phyloP scores from a whole-genome alignment of 2,113 vertebrate genomes.

The Acrocephalus kingi region DNA sequence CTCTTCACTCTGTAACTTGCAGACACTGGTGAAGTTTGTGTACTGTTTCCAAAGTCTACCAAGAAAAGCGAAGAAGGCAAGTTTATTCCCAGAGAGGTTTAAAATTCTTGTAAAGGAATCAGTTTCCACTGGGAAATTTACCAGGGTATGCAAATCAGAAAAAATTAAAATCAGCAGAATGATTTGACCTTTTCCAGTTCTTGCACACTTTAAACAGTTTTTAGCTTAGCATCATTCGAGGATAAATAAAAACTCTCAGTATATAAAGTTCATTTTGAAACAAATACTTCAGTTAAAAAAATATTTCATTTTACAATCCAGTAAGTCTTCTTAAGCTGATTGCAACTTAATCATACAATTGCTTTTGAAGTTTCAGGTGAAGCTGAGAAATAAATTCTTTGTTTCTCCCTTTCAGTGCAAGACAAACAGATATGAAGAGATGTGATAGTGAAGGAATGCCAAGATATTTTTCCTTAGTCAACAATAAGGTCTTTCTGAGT shows the following conservation, averaged over 20 bases:
- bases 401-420: background rate
- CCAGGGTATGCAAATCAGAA: background rate
- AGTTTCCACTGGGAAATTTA: background rate
- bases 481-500: slow-evolving; percentile 41
- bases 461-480: slow-evolving; percentile 5
- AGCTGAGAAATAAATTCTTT: slow-evolving; percentile 35
- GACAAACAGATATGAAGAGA: slow-evolving; percentile 22
- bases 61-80: background rate
- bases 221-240: background rate
- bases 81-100: background rate
- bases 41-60: background rate
- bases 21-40: background rate
- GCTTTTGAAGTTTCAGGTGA: slow-evolving; percentile 32
- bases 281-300: background rate
- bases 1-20: background rate
- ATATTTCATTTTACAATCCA: background rate
- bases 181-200: background rate
- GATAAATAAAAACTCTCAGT: background rate
- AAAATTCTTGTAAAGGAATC: background rate
- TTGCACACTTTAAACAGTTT: background rate
- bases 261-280: background rate
- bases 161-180: background rate
- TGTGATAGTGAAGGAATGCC: background rate
- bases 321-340: background rate
- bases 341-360: slow-evolving; percentile 19